A percentile compares a stretch with the other conserved stretches of the same genome.
Evolutionary conservation across 2,888 invertebrate species (phyloP).

Genomic region (Ophioninae sp.): DNA sequence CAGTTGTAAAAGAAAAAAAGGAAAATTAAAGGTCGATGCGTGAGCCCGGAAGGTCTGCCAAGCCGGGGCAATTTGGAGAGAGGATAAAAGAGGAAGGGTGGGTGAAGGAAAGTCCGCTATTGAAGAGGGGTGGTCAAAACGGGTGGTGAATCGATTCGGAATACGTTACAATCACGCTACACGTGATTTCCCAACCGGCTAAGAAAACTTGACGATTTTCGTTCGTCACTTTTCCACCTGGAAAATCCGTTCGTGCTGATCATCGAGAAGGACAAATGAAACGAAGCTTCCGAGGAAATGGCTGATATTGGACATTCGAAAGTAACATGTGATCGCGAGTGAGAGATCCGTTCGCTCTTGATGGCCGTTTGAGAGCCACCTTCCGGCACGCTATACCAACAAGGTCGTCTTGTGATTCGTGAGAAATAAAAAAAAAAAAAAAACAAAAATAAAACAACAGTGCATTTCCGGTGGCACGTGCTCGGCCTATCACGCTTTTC

Average conservation of each 20-base stretch:
- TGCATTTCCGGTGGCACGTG: conserved; percentile 26
- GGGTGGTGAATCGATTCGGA: conserved; percentile 69
- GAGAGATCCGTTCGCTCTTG: neutral
- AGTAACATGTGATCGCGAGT: conserved; percentile 2
- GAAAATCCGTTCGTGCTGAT: conserved; percentile 5
- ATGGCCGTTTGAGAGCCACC: conserved; percentile 26
- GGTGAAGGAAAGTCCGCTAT: conserved; percentile 10
- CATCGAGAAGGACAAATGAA: neutral
- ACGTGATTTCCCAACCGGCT: conserved; percentile 62
- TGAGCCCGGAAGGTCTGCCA: conserved; percentile 31
- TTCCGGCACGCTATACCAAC: conserved; percentile 33
- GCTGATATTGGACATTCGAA: neutral
- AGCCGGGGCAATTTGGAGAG: conserved; percentile 48
- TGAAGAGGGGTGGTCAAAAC: conserved; percentile 49
- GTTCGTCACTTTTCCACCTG: neutral
- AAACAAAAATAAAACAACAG: no score
- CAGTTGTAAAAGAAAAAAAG: conserved; percentile 59
- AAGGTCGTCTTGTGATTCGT: conserved; percentile 22
- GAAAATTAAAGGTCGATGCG: conserved; percentile 46
- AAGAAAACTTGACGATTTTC: conserved; percentile 4
- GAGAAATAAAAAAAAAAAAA: conserved; percentile 17
- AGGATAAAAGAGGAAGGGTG: conserved; percentile 25
- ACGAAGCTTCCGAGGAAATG: neutral
- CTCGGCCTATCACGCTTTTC: conserved; percentile 44
- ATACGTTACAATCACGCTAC: conserved; percentile 71